A percentile compares a stretch with the other conserved stretches of the same genome.
Evolutionary conservation across 1,140 invertebrate species (phyloP).

Genomic region (Drosophila watanabei): DNA sequence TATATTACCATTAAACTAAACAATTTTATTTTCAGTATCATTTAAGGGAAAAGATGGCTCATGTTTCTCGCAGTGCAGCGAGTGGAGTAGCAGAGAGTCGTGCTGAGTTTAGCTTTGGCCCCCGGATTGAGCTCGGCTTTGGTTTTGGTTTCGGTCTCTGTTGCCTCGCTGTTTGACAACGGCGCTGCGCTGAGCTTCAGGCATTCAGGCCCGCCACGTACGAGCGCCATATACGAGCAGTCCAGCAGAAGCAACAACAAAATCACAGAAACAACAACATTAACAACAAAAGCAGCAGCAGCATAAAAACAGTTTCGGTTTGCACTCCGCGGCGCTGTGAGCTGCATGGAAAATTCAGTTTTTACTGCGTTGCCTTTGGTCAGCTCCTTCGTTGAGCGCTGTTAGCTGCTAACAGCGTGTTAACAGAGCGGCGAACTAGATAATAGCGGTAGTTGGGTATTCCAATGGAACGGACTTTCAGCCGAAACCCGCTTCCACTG

Average conservation of each 20-base stretch:
- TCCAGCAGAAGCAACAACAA: slow-evolving; percentile 25
- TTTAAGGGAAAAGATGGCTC: too few species aligned
- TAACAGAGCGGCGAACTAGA: slow-evolving; percentile 35
- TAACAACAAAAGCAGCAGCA: slow-evolving; percentile 25
- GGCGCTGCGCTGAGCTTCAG: slow-evolving; percentile 22
- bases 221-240: slow-evolving; percentile 65
- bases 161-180: slow-evolving; percentile 33
- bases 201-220: slow-evolving; percentile 51
- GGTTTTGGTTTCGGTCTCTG: slow-evolving; percentile 27
- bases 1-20: too few species aligned
- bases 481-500: slow-evolving; percentile 7
- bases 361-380: slow-evolving; percentile 64
- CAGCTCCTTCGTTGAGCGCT: slow-evolving; percentile 50
- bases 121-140: slow-evolving; percentile 14
- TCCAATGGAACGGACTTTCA: slow-evolving; percentile 4
- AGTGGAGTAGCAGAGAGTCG: slow-evolving; percentile 56
- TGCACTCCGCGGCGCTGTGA: slow-evolving; percentile 56
- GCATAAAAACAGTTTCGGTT: slow-evolving; percentile 68
- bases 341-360: slow-evolving; percentile 76
- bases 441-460: slow-evolving; percentile 7
- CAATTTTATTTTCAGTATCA: too few species aligned
- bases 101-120: slow-evolving; percentile 38
- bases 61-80: slow-evolving; percentile 11
- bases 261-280: slow-evolving; percentile 23
- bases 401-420: slow-evolving; percentile 31